Conservation (phyloP, 1,140 invertebrate genomes). For the Drosophila bocqueti region DNA sequence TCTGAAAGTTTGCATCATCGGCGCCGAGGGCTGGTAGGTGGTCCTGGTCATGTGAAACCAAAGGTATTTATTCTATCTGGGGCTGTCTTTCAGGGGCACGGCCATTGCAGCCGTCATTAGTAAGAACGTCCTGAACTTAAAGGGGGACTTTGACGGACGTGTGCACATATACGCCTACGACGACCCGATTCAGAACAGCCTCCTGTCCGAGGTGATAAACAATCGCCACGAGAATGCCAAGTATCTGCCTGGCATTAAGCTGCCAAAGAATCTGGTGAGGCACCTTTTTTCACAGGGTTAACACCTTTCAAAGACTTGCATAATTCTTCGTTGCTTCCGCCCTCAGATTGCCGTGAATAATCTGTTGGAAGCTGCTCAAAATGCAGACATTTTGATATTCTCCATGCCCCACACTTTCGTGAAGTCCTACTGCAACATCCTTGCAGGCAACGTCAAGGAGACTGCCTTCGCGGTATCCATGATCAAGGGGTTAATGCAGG, state of each 20-base stretch:
- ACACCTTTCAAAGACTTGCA: not conserved
- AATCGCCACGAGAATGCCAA: constrained; percentile 66
- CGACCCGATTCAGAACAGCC: constrained; percentile 45
- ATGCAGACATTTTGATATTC: constrained; percentile 98
- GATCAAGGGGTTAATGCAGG: constrained; percentile 97
- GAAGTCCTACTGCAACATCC: constrained; percentile 91
- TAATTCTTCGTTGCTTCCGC: not conserved
- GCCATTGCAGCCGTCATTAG: constrained; percentile 65
- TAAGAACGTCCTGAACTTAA: constrained; percentile 35
- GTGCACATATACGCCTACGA: constrained; percentile 69
- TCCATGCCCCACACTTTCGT: constrained; percentile 99
- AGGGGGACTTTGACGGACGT: constrained; percentile 35
- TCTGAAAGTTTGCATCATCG: constrained; percentile 70
- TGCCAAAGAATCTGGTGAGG: constrained; percentile 62
- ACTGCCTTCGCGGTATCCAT: constrained; percentile 95
- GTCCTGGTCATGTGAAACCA: not conserved
- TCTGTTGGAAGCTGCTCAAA: constrained; percentile 93
- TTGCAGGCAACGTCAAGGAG: constrained; percentile 95
- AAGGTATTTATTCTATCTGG: not conserved
- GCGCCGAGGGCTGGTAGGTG: constrained; percentile 68
- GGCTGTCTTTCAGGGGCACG: constrained; percentile 52
- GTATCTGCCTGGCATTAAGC: constrained; percentile 63
- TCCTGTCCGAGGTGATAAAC: constrained; percentile 65
- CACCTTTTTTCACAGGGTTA: too few species aligned
- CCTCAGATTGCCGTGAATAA: constrained; percentile 96